Evolutionary conservation across 2,113 vertebrate genomes (phyloP).

Genomic region (Saguinus midas): DNA sequence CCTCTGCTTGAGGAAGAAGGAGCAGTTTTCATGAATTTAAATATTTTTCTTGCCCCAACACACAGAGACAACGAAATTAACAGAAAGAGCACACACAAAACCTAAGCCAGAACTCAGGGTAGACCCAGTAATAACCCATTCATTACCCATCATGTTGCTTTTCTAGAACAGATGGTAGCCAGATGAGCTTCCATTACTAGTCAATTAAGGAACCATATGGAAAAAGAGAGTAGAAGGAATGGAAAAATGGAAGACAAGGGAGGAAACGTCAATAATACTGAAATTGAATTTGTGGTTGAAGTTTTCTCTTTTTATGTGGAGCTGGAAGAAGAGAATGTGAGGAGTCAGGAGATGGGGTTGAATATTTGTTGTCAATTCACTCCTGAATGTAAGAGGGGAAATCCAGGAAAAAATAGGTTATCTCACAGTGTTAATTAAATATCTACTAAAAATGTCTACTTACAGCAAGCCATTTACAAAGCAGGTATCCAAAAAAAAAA

Average conservation of each 20-base stretch:
- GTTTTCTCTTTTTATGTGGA: background rate
- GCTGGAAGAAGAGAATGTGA: background rate
- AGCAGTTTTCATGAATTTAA: background rate
- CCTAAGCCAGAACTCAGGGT: background rate
- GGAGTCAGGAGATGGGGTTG: background rate
- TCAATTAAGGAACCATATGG: background rate
- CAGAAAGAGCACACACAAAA: background rate
- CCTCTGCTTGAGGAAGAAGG: background rate
- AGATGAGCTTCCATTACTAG: background rate
- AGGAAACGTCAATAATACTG: background rate
- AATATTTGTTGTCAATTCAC: background rate
- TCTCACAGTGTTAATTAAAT: background rate
- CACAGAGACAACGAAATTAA: background rate
- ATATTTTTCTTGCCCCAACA: background rate
- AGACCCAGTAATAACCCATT: background rate
- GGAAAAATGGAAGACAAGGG: background rate
- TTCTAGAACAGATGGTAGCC: background rate
- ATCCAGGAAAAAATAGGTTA: background rate
- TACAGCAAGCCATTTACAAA: background rate
- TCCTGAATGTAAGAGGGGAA: background rate
- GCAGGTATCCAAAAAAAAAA: background rate
- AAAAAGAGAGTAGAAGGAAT: background rate
- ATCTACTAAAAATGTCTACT: background rate
- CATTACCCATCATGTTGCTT: background rate
- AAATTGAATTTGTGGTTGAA: background rate